phyloP scores from a whole-genome alignment of 2,113 vertebrate species.

The Notechis scutatus region DNA sequence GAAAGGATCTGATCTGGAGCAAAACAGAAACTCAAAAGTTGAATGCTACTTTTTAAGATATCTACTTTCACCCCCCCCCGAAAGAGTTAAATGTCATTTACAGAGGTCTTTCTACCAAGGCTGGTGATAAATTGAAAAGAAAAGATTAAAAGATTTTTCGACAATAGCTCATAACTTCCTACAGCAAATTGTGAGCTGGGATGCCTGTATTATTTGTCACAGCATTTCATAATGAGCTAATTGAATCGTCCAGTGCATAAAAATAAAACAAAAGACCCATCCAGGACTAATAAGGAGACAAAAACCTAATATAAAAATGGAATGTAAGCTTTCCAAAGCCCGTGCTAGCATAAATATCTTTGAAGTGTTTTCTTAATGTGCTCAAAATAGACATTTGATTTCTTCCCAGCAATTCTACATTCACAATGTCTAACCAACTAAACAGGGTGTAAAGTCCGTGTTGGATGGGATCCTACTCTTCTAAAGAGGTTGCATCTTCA shows the following conservation, averaged over 20 bases:
- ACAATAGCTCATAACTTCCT: slow-evolving; percentile 7
- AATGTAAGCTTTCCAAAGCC: slow-evolving; percentile 52
- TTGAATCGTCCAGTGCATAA: slow-evolving; percentile 32
- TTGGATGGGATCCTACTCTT: neutral
- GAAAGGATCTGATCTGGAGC: neutral
- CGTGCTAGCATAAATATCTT: slow-evolving; percentile 15
- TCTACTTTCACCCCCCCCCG: slow-evolving; percentile 32
- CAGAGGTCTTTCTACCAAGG: neutral
- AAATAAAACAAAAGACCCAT: slow-evolving; percentile 61
- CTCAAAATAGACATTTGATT: slow-evolving; percentile 64
- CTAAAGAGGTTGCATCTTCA: too few species aligned
- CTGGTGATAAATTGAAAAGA: slow-evolving; percentile 33
- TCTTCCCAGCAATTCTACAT: slow-evolving; percentile 47
- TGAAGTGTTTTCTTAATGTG: slow-evolving; percentile 47
- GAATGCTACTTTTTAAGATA: slow-evolving; percentile 26
- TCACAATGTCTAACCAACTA: slow-evolving; percentile 29
- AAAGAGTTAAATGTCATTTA: slow-evolving; percentile 13
- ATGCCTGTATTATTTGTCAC: slow-evolving; percentile 58
- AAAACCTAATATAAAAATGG: slow-evolving; percentile 30
- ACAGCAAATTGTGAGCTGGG: slow-evolving; percentile 54
- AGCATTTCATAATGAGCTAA: slow-evolving; percentile 27
- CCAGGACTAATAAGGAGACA: slow-evolving; percentile 53
- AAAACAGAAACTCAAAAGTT: slow-evolving; percentile 17
- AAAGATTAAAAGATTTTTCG: neutral
- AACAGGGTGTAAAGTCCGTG: neutral